These are phyloP conservation scores for Dendrophyllia cribrosa DNA, from an alignment of 64 coral and sea anemone genomes.

Conservation along the genomic window DNA sequence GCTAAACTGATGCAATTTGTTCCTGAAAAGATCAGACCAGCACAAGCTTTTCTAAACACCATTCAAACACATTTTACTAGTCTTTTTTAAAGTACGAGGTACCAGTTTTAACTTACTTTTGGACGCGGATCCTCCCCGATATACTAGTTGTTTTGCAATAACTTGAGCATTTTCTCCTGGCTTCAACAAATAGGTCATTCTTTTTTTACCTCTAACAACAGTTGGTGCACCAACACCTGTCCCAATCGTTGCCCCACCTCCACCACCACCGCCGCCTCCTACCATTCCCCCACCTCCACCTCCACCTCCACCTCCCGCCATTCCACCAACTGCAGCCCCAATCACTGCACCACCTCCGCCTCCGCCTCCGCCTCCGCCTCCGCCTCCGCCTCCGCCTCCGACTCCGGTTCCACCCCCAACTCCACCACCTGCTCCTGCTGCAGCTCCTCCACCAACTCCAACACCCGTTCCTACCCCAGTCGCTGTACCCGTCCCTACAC, in stretches of 20 bases:
- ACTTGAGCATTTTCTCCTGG: conserved; percentile 28
- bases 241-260: background rate
- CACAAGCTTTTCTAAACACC: background rate
- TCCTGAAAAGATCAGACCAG: too few species aligned
- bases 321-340: background rate
- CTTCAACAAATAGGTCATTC: conserved; percentile 25
- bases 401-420: too few species aligned
- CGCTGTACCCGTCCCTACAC: background rate
- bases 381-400: background rate
- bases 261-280: too few species aligned
- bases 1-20: too few species aligned
- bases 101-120: conserved; percentile 25
- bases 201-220: too few species aligned
- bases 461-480: background rate
- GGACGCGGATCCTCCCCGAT: conserved; percentile 25
- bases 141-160: conserved; percentile 20
- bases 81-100: too few species aligned
- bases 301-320: background rate
- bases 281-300: too few species aligned
- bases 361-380: background rate
- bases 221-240: background rate
- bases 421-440: background rate
- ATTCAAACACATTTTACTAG: too few species aligned
- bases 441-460: background rate
- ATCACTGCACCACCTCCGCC: background rate